Base-by-base conservation (phyloP, 92 coral and sea anemone species). In the Muricea muricata region DNA sequence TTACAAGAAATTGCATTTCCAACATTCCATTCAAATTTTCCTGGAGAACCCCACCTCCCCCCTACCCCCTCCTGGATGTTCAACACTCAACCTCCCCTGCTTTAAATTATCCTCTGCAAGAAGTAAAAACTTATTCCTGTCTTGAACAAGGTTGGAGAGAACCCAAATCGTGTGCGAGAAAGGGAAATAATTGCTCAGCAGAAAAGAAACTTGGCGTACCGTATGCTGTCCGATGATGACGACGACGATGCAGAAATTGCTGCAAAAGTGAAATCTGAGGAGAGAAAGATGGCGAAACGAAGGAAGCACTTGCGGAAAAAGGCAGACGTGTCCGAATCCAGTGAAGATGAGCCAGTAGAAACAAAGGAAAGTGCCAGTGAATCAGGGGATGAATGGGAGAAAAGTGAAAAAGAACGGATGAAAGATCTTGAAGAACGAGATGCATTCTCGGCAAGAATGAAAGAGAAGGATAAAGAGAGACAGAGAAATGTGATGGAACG, bases 401-500 rank as follows among this genome's bases (percentile, higher is more conserved):
- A 81, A 48, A 94, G 81, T 23, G 99, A 96, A 60, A 83, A 89
- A 74, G 94, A 93, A 52, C 73, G 96, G 30, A 67, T 46, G 69
- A 84, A 84, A 75, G 99, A 96, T 82, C 73, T 92, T 70, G 97
- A 89, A 39, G 98, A 96, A 74, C 87, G 99, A 78, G 99, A 96
- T 89, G 99, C 96, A 6, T 96, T 96, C 90, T 97, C 99, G 10
- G 92, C 89, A 57, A 89, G 99, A 68, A 63, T 96, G 78, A 91
- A 89, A 55, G 84, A 88, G 39, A 89, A 93, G 72, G 99, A 96
- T 79, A 96, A 93, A 42, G 93, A 92, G 3, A 96, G 92, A 50
- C 93, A 93, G 39, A 90, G 99, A 67, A 96, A 78, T 61, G 90
- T 96, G 34, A 65, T 93, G 87, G 99, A 96, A 72, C 87, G 96